Conservation (phyloP, 2,797 vertebrate genomes). For the Thaleichthys pacificus region DNA sequence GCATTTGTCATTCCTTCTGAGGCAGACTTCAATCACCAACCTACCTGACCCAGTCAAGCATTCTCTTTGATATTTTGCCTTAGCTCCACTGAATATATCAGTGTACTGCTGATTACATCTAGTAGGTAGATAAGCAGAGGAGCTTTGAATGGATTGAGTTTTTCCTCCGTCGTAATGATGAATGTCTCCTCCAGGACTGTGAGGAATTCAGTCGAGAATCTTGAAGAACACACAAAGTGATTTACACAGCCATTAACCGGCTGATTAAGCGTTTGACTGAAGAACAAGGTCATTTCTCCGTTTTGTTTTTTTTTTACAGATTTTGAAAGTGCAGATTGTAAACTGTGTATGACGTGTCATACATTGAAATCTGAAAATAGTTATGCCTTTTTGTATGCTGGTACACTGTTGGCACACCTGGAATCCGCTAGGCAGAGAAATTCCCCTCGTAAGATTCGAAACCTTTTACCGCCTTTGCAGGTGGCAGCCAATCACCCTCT, state of each 20-base stretch:
- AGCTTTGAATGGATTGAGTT: background rate
- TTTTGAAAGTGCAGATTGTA: too few species aligned
- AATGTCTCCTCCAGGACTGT: background rate
- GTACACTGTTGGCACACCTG: too few species aligned
- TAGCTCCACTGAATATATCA: background rate
- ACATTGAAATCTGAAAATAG: too few species aligned
- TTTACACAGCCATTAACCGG: background rate
- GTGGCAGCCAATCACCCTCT: too few species aligned
- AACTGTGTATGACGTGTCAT: too few species aligned
- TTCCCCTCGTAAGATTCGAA: too few species aligned
- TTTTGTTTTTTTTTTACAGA: too few species aligned
- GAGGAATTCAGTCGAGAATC: background rate
- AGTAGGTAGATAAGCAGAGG: background rate
- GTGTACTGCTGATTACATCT: background rate
- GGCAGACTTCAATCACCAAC: background rate
- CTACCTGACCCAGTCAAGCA: background rate
- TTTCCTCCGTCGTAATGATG: background rate
- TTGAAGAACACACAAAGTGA: background rate
- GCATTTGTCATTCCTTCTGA: background rate
- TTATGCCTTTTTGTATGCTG: too few species aligned
- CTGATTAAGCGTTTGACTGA: too few species aligned
- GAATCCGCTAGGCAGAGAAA: too few species aligned
- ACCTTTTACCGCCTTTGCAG: too few species aligned
- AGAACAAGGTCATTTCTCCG: too few species aligned
- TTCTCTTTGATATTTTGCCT: constrained; percentile 1